A percentile compares a stretch with the other conserved stretches of the same genome.
These are phyloP conservation scores for Cairina moschata DNA, from an alignment of 2,113 vertebrate species.

Conservation along the genomic window DNA sequence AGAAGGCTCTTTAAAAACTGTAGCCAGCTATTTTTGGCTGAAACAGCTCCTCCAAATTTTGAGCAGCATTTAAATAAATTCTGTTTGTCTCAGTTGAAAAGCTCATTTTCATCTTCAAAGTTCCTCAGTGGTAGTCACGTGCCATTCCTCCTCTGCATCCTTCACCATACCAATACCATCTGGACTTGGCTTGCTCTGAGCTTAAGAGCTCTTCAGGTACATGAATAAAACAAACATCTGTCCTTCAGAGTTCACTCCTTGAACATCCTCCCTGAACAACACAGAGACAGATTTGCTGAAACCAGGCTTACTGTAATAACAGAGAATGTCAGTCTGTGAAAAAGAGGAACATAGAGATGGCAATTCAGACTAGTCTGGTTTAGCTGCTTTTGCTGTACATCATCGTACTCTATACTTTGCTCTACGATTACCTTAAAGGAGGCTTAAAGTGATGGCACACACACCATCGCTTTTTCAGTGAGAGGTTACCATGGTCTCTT, in stretches of 20 bases:
- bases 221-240: neutral
- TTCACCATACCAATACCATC: neutral
- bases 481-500: neutral
- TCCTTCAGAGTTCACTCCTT: neutral
- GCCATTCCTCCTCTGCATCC: neutral
- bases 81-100: neutral
- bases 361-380: neutral
- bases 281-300: neutral
- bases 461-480: neutral
- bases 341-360: neutral
- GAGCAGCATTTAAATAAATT: neutral
- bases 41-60: neutral
- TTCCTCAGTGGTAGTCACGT: neutral
- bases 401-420: neutral
- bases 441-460: too few relatives aligned
- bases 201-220: neutral
- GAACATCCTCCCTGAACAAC: neutral
- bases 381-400: neutral
- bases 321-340: neutral
- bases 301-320: neutral
- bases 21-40: neutral
- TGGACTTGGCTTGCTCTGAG: neutral
- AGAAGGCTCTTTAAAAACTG: neutral
- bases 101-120: neutral
- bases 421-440: too few relatives aligned